A percentile compares a stretch with the other conserved stretches of the same genome.
Evolutionary conservation across 2,113 vertebrate species (phyloP).

Genomic region (Tachysurus vachellii): DNA sequence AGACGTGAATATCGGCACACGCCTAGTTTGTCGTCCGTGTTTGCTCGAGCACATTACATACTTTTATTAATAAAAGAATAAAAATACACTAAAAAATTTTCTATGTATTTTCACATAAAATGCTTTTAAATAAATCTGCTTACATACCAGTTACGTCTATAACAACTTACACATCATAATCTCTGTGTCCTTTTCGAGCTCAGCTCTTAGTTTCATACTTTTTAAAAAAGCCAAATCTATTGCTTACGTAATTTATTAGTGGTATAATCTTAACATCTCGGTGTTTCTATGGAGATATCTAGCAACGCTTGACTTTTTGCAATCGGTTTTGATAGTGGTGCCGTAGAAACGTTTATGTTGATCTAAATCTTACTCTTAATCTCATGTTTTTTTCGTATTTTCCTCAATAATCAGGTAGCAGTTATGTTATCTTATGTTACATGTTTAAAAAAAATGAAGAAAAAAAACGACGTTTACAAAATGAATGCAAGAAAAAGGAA

Average conservation of each 20-base stretch:
- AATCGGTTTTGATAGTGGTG: slow-evolving; percentile 80
- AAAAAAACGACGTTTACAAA: slow-evolving; percentile 63
- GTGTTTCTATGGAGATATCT: slow-evolving; percentile 93
- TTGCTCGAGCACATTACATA: slow-evolving; percentile 95
- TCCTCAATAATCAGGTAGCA: slow-evolving; percentile 64
- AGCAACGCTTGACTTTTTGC: slow-evolving; percentile 92
- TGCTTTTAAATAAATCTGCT: slow-evolving; percentile 99
- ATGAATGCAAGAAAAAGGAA: slow-evolving; percentile 58
- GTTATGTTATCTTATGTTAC: slow-evolving; percentile 52
- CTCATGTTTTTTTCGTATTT: slow-evolving; percentile 68
- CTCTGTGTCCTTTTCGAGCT: slow-evolving; percentile 50
- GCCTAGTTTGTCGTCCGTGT: slow-evolving; percentile 69
- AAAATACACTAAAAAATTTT: slow-evolving; percentile 84
- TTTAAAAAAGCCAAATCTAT: slow-evolving; percentile 92
- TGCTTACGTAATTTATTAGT: slow-evolving; percentile 88
- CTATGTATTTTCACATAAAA: slow-evolving; percentile 99
- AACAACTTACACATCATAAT: slow-evolving; percentile 70
- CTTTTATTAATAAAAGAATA: slow-evolving; percentile 87
- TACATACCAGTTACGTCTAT: slow-evolving; percentile 88
- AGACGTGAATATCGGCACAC: not conserved
- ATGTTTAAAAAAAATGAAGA: slow-evolving; percentile 51
- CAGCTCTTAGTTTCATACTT: slow-evolving; percentile 85
- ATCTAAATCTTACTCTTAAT: slow-evolving; percentile 59
- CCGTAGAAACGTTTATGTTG: slow-evolving; percentile 54
- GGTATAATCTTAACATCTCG: slow-evolving; percentile 94